These are phyloP conservation scores for Xestia ashworthii DNA, from an alignment of 2,888 invertebrate species.

Conservation along the genomic window DNA sequence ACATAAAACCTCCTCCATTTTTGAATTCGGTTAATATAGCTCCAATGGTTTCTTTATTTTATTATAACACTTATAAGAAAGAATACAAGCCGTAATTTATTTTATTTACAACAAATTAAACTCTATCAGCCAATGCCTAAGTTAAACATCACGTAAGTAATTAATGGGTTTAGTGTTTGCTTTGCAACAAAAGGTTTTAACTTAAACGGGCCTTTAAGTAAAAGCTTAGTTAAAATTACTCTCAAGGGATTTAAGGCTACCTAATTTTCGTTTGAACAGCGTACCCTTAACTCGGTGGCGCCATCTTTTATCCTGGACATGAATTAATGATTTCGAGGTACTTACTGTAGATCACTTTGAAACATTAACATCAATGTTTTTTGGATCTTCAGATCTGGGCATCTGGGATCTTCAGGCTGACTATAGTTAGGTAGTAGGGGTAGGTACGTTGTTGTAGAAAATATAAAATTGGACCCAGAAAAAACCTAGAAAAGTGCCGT, in stretches of 20 bases:
- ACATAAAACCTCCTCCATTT: too few relatives aligned
- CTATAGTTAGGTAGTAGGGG: neutral
- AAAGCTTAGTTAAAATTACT: constrained; percentile 61
- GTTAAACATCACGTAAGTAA: constrained; percentile 38
- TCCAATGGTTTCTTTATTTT: too few relatives aligned
- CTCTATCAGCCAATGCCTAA: constrained; percentile 22
- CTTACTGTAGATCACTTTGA: constrained; percentile 39
- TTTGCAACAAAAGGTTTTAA: constrained; percentile 52
- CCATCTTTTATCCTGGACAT: constrained; percentile 56
- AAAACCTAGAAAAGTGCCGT: neutral
- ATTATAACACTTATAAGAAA: neutral
- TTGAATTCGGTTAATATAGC: too few relatives aligned
- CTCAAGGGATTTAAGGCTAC: constrained; percentile 58
- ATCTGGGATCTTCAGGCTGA: too few relatives aligned
- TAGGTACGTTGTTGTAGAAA: neutral
- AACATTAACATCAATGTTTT: constrained; percentile 19
- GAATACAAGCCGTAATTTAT: neutral
- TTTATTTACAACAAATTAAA: neutral
- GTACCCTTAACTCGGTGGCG: constrained; percentile 44
- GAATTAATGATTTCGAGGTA: constrained; percentile 39
- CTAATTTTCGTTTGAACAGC: constrained; percentile 58
- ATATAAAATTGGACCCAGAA: too few relatives aligned
- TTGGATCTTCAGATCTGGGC: too few relatives aligned
- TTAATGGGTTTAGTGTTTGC: constrained; percentile 55
- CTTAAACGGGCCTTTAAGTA: constrained; percentile 47